A percentile compares a stretch with the other conserved stretches of the same genome.
Evolutionary conservation across 2,888 invertebrate genomes (phyloP).

Genomic region (Helobdella robusta): DNA sequence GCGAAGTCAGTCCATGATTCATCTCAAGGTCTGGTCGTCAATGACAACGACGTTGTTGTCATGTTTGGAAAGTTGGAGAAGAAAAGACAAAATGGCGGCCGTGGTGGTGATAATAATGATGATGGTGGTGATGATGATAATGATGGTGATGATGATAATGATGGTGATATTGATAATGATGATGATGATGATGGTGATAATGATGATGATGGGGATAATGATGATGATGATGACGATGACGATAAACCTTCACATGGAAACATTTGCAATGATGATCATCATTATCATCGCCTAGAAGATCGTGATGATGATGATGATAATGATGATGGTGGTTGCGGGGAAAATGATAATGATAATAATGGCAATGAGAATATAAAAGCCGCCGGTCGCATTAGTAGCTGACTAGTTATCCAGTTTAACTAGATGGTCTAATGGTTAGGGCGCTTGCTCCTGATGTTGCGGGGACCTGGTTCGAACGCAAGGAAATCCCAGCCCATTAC

Average conservation of each 20-base stretch:
- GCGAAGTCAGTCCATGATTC: slow-evolving; percentile 10
- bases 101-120: slow-evolving; percentile 1
- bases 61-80: slow-evolving; percentile 8
- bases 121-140: slow-evolving; percentile 14
- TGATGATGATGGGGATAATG: slow-evolving; percentile 16
- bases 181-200: slow-evolving; percentile 20
- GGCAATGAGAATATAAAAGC: background rate
- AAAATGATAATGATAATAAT: background rate
- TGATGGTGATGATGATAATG: slow-evolving; percentile 10
- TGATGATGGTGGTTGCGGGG: slow-evolving; percentile 1
- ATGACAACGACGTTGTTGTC: slow-evolving; percentile 2
- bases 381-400: too few relatives aligned
- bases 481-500: too few relatives aligned
- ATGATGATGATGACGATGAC: slow-evolving; percentile 19
- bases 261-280: background rate
- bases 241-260: background rate
- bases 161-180: slow-evolving; percentile 7
- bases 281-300: slow-evolving; percentile 7
- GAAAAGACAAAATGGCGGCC: background rate
- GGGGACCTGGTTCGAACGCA: too few relatives aligned
- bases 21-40: background rate
- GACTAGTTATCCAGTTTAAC: too few relatives aligned
- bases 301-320: slow-evolving; percentile 12
- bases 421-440: background rate
- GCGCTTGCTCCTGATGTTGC: background rate